Evolutionary conservation across 1,140 invertebrate species (phyloP), one percentile per base, ranked within the genome.

Genomic region (Trinorchestia longiramus): DNA sequence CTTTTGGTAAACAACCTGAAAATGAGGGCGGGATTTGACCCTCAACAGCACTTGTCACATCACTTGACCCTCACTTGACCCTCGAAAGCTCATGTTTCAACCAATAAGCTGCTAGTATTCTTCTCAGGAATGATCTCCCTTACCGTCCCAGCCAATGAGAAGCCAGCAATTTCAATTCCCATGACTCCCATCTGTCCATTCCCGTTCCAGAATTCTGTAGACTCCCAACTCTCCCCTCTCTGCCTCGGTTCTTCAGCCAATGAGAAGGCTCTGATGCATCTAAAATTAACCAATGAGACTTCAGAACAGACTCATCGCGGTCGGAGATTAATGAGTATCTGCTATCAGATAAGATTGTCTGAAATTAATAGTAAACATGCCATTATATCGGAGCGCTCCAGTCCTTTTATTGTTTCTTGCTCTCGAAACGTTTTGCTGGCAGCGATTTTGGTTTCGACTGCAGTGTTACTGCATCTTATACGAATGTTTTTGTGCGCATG

Each of bases 311-410:
- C 43, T 44, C 92, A 43, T 43, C 44, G 43, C 41, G 92, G 43
- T 45, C 92, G 3, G 44, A 94, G 92, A 94, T 94, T 94, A 94
- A 94, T 94, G 92, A 94, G 92, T 94, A 45, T 94, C 44, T 94
- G 92, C 43, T 94, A 94, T 94, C 92, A 94, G 92, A 94, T 94
- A 94, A 94, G 92, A 94, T 94, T 94, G 92, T 94, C 92, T 47
- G 92, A 94, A 94, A 94, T 94, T 94, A 94, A 94, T 94, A 94
- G 92, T 94, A 94, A 94, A 94, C 92, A 94, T 94, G 92, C 92
- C 92, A 47, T 94, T 94, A 94, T 94, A 94, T 94, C 92, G 92
- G 92, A 43, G 92, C 43, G 43, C 92, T 94, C 41, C 92, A 94
- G 92, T 45, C 44, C 92, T 45, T 45, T 94, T 94, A 94, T 94